Evolutionary conservation across 2,797 vertebrate genomes (phyloP), one percentile per base, ranked within the genome.

Genomic region (Margarornis squamiger): DNA sequence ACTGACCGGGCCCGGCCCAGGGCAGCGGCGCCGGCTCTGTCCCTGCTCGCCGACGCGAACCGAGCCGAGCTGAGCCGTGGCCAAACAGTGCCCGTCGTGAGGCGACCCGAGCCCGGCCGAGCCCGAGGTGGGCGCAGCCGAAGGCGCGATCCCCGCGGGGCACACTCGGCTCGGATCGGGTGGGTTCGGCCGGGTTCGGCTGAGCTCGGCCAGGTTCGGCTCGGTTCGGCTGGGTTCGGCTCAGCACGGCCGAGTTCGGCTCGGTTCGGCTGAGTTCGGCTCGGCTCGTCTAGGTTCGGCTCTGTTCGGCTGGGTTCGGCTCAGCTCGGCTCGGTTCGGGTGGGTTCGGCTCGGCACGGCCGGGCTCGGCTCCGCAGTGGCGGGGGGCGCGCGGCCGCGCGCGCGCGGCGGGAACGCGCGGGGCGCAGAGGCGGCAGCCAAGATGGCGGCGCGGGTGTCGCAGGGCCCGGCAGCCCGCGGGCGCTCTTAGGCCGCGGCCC

Each of bases 371-470:
- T 76, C 86, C 70, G 86, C 86, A 76, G 81, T 49, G 63, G 70
- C 32, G 72, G 49, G 49, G 24, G 45, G 23, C 23, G 65, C 79
- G 63, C 71, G 49, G 32, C n/a, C n/a, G 59, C 48, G 54, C 59
- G 61, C 79, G 58, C 70, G 79, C 55, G 55, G 78, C 65, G 74
- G 58, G 70, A 58, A 46, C 86, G 80, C 86, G 58, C 75, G 80
- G 86, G 81, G 81, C 92, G 91, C 91, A 89, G 91, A 89, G 91
- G 86, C 86, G 86, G 91, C 86, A 78, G 78, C 86, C 80, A 68
- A 77, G 70, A 97, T 97, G 98, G 98, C 98, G 97, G 93, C 95
- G 94, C 95, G 74, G 93, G 97, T 78, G 88, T 91, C 72, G 66
- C 90, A 74, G 94, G 93, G 93, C 94, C 94, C 90, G 94, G 90